These are phyloP conservation scores for Zhuqinia jingwanae DNA, from an alignment of 2,888 invertebrate species.

Conservation along the genomic window DNA sequence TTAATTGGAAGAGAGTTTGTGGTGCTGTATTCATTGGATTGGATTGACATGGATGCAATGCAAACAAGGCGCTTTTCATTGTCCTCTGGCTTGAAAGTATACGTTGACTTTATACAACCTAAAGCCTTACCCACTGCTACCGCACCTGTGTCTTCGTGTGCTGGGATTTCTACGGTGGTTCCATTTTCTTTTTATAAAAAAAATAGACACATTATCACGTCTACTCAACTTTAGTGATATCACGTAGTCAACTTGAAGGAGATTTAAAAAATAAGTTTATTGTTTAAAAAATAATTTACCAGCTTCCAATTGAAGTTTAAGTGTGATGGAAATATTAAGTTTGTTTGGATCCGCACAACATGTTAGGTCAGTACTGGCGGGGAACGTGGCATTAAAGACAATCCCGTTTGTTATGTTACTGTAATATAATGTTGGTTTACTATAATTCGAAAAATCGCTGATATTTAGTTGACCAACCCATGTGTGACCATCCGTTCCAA, in stretches of 20 bases:
- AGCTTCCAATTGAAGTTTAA: neutral
- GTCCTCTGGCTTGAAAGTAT: constrained; percentile 23
- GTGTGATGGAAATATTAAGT: neutral
- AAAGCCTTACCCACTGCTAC: no score
- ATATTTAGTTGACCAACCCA: constrained; percentile 54
- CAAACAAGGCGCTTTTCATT: constrained; percentile 46
- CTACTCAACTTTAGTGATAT: no score
- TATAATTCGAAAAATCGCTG: neutral
- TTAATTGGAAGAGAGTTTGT: neutral
- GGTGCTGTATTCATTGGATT: neutral
- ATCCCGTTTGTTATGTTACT: neutral
- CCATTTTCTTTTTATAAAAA: neutral
- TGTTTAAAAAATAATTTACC: neutral
- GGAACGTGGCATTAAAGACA: neutral
- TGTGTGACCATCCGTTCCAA: neutral
- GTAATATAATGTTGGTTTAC: constrained; percentile 16
- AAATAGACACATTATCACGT: no score
- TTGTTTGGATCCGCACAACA: constrained; percentile 30
- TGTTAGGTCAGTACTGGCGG: constrained; percentile 1
- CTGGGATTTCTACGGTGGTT: neutral
- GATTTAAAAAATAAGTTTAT: no score
- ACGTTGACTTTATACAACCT: neutral
- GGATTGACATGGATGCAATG: neutral
- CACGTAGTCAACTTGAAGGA: no score
- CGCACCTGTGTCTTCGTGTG: neutral